Base-by-base conservation (phyloP, 2,888 invertebrate genomes). In the Tetranychus piercei region DNA sequence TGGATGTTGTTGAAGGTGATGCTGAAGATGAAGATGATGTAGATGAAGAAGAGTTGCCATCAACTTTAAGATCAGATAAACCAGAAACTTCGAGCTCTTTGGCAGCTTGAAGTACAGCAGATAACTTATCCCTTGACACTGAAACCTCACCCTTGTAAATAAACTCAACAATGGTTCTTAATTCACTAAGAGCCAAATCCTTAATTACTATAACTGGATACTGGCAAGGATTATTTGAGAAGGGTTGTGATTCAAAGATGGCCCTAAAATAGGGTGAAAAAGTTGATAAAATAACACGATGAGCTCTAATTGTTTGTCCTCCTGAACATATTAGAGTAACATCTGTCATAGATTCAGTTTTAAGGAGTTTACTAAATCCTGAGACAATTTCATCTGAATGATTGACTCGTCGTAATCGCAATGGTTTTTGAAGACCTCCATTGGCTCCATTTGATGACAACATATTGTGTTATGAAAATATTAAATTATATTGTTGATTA, bases 141-240 rank as follows among this genome's bases (percentile, higher is more conserved):
- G 44, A 44, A 22, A 71, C 71, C n/a, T 71, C 74, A 9, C 74
- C 74, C 6, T 44, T 70, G 43, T 74, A 74, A 18, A 74, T 74
- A 44, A 74, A 74, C 44, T 74, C 74, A 23, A 74, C 44, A 15
- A 74, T 44, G 45, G 74, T 55, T 45, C 64, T 23, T 18, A 74
- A 44, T 55, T 74, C 74, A 18, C 22, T 44, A 22, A 55, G 34
- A 15, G 20, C 71, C 22, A 55, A 22, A 23, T 74, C 74, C 22
- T 69, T 69, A 7, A 74, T 55, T 43, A 74, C 71, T 9, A 74
- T 71, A 18, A 74, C 71, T 23, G 74, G 74, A 71, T 74, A 71
- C 18, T 74, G 74, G 18, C 71, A 55, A 3, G 74, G 74, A 55
- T 70, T 74, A 20, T 74, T 64, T 11, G 55, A 15, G 71, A 74